Percentiles rank a stretch among this genome's conserved stretches.
Conservation (phyloP, 2,113 vertebrate species). For the Erythrocebus patas region DNA sequence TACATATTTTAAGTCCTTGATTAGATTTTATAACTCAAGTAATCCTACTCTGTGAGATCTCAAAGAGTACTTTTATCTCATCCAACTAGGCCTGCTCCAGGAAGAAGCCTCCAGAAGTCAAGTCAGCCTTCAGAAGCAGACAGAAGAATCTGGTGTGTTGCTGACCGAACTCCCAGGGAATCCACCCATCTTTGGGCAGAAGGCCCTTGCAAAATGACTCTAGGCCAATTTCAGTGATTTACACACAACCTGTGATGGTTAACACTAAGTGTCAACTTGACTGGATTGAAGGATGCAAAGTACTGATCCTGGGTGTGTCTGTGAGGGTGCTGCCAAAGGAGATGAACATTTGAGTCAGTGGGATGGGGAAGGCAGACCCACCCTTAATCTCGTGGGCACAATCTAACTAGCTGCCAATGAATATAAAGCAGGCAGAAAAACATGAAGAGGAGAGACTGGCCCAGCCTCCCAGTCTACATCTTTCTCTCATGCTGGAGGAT, state of each 20-base stretch:
- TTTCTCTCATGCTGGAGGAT: too few species aligned
- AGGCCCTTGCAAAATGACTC: not conserved
- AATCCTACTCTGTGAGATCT: not conserved
- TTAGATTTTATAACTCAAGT: not conserved
- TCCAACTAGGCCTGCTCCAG: not conserved
- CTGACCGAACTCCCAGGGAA: not conserved
- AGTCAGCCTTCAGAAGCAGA: not conserved
- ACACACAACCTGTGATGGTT: not conserved
- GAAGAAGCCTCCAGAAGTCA: not conserved
- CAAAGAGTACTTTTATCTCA: not conserved
- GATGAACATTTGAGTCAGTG: too few species aligned
- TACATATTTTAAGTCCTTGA: not conserved
- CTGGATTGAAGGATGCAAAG: too few species aligned
- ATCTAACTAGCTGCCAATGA: too few species aligned
- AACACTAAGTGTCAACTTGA: too few species aligned
- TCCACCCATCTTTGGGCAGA: not conserved
- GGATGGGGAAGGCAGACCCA: too few species aligned
- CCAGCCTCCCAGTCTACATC: too few species aligned
- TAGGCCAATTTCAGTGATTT: not conserved
- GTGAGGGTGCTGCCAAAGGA: too few species aligned
- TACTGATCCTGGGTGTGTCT: too few species aligned
- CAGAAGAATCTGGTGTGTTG: not conserved
- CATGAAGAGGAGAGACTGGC: too few species aligned
- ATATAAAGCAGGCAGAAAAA: too few species aligned
- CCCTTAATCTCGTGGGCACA: too few species aligned